Evolutionary conservation across 2,888 invertebrate species (phyloP).

Genomic region (Eupithecia pulchellata): DNA sequence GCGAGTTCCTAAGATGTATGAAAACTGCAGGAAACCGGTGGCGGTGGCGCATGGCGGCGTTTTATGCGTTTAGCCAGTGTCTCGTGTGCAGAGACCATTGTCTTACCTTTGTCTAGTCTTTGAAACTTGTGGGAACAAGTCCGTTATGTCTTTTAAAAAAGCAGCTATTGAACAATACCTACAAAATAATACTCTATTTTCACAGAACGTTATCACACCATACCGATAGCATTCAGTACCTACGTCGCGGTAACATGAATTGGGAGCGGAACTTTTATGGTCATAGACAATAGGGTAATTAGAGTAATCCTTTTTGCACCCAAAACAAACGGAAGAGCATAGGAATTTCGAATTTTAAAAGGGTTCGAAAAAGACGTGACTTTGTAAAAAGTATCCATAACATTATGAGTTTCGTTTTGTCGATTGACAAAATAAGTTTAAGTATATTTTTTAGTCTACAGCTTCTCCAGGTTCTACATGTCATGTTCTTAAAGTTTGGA

Average conservation of each 20-base stretch:
- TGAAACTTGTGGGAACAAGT: conserved; percentile 21
- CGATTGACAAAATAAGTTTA: neutral
- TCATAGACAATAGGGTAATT: conserved; percentile 62
- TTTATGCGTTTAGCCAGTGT: too few species aligned
- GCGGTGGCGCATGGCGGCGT: too few species aligned
- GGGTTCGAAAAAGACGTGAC: conserved; percentile 22
- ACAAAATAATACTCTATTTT: conserved; percentile 28
- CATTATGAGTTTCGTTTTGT: neutral
- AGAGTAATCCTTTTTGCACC: conserved; percentile 62
- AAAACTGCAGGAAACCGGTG: too few species aligned
- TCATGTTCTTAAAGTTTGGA: neutral
- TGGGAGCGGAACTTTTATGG: conserved; percentile 56
- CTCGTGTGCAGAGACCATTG: too few species aligned
- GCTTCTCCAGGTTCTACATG: neutral
- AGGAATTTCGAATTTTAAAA: conserved; percentile 13
- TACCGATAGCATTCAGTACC: conserved; percentile 17
- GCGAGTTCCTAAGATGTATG: too few species aligned
- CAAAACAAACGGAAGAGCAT: conserved; percentile 45
- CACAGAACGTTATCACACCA: conserved; percentile 39
- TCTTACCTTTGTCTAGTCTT: neutral
- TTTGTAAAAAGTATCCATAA: neutral
- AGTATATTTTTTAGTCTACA: neutral
- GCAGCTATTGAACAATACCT: conserved; percentile 18
- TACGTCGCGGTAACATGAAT: conserved; percentile 35
- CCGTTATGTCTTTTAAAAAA: conserved; percentile 3